phyloP scores from a whole-genome alignment of 2,888 invertebrate genomes.

The Antheraea yamamai region DNA sequence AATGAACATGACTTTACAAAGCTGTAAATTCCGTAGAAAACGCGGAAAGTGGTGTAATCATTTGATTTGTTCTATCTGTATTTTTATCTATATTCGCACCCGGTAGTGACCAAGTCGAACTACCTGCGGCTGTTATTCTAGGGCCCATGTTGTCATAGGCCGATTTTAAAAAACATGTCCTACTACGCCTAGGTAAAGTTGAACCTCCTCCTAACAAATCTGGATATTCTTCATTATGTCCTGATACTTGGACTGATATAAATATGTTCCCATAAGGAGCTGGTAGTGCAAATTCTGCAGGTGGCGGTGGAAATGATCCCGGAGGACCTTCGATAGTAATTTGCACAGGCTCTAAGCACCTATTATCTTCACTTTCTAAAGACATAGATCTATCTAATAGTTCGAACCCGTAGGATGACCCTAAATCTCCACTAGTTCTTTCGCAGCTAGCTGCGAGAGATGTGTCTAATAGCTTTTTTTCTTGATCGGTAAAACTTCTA shows the following conservation, averaged over 20 bases:
- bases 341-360: slow-evolving; percentile 82
- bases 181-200: slow-evolving; percentile 76
- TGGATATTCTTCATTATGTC: slow-evolving; percentile 87
- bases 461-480: slow-evolving; percentile 91
- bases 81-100: slow-evolving; percentile 69
- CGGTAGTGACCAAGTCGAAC: slow-evolving; percentile 92
- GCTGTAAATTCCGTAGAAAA: slow-evolving; percentile 79
- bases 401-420: slow-evolving; percentile 76
- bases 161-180: slow-evolving; percentile 81
- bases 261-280: slow-evolving; percentile 88
- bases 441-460: slow-evolving; percentile 85
- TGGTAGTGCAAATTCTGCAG: slow-evolving; percentile 75
- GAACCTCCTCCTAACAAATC: slow-evolving; percentile 85
- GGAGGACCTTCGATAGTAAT: slow-evolving; percentile 82
- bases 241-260: slow-evolving; percentile 91
- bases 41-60: slow-evolving; percentile 60
- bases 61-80: slow-evolving; percentile 46
- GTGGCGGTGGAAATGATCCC: slow-evolving; percentile 70
- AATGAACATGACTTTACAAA: slow-evolving; percentile 47
- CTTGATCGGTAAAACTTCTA: slow-evolving; percentile 92
- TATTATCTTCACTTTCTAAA: slow-evolving; percentile 74
- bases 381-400: slow-evolving; percentile 78
- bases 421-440: slow-evolving; percentile 85
- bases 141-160: slow-evolving; percentile 96
- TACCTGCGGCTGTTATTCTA: slow-evolving; percentile 93